Conservation (phyloP, 2,797 vertebrate species). For the Rhadinocentrus ornatus region DNA sequence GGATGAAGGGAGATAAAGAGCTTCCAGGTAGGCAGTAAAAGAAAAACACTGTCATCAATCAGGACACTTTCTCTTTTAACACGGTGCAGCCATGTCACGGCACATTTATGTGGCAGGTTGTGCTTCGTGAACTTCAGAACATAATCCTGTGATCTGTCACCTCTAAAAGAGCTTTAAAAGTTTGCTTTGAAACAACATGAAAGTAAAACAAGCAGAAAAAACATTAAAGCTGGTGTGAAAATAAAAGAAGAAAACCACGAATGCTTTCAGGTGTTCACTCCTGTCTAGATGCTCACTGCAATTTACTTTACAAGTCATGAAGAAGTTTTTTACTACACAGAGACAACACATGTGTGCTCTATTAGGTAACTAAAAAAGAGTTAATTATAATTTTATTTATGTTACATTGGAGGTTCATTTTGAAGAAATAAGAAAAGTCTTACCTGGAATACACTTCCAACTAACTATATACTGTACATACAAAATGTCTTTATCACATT, state of each 20-base stretch:
- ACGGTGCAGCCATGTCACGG: background rate
- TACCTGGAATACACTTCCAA: background rate
- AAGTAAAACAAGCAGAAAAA: background rate
- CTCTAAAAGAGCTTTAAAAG: background rate
- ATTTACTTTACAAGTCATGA: background rate
- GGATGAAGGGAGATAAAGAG: constrained; percentile 95
- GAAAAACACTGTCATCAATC: constrained; percentile 25
- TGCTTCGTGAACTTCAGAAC: constrained; percentile 8
- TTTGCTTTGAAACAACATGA: background rate
- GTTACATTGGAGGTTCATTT: background rate
- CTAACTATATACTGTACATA: no score
- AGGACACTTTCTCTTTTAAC: constrained; percentile 5
- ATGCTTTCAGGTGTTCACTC: background rate
- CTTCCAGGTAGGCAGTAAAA: constrained; percentile 81
- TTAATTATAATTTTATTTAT: background rate
- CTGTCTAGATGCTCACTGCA: background rate
- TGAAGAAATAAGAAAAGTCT: background rate
- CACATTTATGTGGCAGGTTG: background rate
- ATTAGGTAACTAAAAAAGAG: background rate
- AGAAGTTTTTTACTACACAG: background rate
- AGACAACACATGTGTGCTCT: background rate
- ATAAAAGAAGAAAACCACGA: constrained; percentile 6
- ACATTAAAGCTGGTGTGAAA: constrained; percentile 1
- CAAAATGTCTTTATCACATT: no score
- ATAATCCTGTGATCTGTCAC: constrained; percentile 1